phyloP scores from a whole-genome alignment of 1,140 invertebrate species.

The Drosophila lacertosa region DNA sequence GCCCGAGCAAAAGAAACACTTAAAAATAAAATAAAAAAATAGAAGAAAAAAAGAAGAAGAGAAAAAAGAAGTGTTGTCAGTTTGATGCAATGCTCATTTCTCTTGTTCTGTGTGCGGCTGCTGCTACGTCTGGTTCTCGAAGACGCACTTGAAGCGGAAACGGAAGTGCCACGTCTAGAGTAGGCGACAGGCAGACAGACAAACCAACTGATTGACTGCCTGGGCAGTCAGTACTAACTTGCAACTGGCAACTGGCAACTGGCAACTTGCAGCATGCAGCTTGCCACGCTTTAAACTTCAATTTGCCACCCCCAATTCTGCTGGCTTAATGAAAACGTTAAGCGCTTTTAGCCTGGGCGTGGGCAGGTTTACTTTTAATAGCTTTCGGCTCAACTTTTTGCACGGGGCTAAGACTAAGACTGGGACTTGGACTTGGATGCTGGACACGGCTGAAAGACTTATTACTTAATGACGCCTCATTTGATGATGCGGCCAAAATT shows the following conservation, averaged over 20 bases:
- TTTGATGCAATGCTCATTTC: slow-evolving; percentile 69
- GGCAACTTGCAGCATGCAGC: slow-evolving; percentile 1
- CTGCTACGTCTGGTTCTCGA: neutral
- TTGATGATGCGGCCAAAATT: slow-evolving; percentile 52
- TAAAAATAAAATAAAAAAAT: slow-evolving; percentile 23
- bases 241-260: slow-evolving; percentile 37
- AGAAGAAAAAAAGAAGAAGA: slow-evolving; percentile 4
- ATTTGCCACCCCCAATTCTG: neutral
- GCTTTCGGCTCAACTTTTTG: slow-evolving; percentile 64
- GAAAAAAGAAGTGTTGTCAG: slow-evolving; percentile 55
- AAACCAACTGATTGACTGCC: slow-evolving; percentile 38
- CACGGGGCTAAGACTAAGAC: slow-evolving; percentile 1
- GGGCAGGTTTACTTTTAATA: slow-evolving; percentile 52
- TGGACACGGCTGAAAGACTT: slow-evolving; percentile 58
- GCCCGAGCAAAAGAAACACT: slow-evolving; percentile 40
- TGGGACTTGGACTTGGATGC: neutral
- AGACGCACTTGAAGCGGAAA: slow-evolving; percentile 65
- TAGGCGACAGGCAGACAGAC: slow-evolving; percentile 38
- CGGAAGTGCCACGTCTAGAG: slow-evolving; percentile 77
- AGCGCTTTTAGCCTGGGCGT: slow-evolving; percentile 39
- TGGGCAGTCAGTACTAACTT: slow-evolving; percentile 38
- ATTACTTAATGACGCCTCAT: slow-evolving; percentile 79
- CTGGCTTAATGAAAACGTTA: slow-evolving; percentile 69
- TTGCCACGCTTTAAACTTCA: slow-evolving; percentile 47
- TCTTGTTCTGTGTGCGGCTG: slow-evolving; percentile 31